phyloP scores from a whole-genome alignment of 37 sponge, comb jelly and placozoan species.

The Amphimedon queenslandica region DNA sequence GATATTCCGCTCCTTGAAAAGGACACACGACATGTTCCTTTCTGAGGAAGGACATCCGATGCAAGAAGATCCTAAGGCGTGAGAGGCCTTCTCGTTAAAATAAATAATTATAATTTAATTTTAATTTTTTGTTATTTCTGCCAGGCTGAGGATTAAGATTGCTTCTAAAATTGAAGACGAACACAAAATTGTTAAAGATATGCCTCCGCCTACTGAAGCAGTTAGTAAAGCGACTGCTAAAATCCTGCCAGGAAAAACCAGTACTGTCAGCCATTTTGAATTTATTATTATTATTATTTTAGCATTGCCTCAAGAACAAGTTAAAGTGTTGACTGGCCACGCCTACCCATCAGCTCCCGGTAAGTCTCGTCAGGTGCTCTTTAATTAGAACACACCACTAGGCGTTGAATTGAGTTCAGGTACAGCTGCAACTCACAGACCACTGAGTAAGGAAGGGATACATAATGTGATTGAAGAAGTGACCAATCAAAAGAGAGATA shows the following conservation, averaged over 20 bases:
- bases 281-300: neutral
- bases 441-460: conserved; percentile 19
- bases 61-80: conserved; percentile 79
- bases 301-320: neutral
- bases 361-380: neutral
- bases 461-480: conserved; percentile 30
- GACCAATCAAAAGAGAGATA: conserved; percentile 6
- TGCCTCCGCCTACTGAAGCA: conserved; percentile 28
- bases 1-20: conserved; percentile 95
- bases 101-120: neutral
- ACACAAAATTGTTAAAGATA: conserved; percentile 63
- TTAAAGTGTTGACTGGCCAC: conserved; percentile 54
- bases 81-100: neutral
- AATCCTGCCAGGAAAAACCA: neutral
- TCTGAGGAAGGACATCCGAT: conserved; percentile 74
- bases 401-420: conserved; percentile 23
- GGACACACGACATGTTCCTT: conserved; percentile 97
- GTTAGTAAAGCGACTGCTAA: conserved; percentile 8
- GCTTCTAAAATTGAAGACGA: conserved; percentile 78
- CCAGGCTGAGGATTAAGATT: conserved; percentile 57
- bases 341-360: conserved; percentile 73
- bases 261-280: no score
- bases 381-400: neutral
- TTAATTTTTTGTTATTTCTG: conserved; percentile 1
- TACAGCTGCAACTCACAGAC: conserved; percentile 24